A percentile compares a stretch with the other conserved stretches of the same genome.
Conservation (phyloP, 37 sponge, comb jelly and placozoan genomes). For the Lycopodina hypogea region DNA sequence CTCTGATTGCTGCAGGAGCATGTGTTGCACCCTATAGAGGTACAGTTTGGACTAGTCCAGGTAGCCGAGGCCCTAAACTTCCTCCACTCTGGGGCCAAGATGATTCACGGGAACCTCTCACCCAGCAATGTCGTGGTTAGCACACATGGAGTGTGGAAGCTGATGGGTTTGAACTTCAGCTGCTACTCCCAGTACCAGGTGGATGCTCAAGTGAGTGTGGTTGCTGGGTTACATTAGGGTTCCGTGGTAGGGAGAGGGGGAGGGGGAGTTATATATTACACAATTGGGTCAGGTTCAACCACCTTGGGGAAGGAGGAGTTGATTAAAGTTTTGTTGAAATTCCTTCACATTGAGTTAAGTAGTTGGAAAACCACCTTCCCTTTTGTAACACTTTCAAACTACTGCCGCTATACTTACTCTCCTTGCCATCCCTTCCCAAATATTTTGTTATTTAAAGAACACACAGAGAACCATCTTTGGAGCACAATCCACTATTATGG, state of each 20-base stretch:
- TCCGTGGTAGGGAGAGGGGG: not conserved
- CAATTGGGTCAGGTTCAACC: too few relatives aligned
- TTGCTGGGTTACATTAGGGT: too few relatives aligned
- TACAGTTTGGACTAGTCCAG: slow-evolving; percentile 78
- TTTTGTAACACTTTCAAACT: too few relatives aligned
- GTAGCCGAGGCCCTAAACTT: slow-evolving; percentile 68
- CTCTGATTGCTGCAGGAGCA: slow-evolving; percentile 62
- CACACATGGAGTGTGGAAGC: slow-evolving; percentile 64
- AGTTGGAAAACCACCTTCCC: too few relatives aligned
- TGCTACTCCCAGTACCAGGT: slow-evolving; percentile 49
- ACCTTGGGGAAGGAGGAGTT: too few relatives aligned
- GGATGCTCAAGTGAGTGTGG: slow-evolving; percentile 35
- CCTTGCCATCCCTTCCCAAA: too few relatives aligned
- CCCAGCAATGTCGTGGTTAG: slow-evolving; percentile 48
- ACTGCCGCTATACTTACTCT: too few relatives aligned
- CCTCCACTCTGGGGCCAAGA: slow-evolving; percentile 67
- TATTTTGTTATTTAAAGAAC: too few relatives aligned
- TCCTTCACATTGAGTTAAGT: not conserved
- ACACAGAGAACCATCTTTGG: too few relatives aligned
- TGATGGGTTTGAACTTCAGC: slow-evolving; percentile 79
- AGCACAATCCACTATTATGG: too few relatives aligned
- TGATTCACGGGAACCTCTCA: slow-evolving; percentile 82
- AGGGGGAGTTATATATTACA: not conserved
- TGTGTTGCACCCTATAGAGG: slow-evolving; percentile 63
- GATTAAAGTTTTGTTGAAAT: too few relatives aligned